A percentile compares a stretch with the other conserved stretches of the same genome.
These are phyloP conservation scores for Sycobia sp. DNA, from an alignment of 1,140 invertebrate species.

Conservation along the genomic window DNA sequence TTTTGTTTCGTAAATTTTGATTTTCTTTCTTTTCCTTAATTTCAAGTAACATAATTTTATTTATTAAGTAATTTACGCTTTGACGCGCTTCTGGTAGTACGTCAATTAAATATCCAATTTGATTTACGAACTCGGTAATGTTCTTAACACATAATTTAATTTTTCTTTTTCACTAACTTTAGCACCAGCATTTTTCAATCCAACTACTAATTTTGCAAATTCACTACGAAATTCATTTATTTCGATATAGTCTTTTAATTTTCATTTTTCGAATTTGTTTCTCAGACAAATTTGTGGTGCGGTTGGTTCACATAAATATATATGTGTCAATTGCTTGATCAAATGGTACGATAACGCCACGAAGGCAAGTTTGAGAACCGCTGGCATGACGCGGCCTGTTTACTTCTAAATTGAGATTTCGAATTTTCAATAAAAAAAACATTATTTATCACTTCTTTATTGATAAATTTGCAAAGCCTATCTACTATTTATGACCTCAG, in stretches of 20 bases:
- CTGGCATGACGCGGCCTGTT: too few relatives aligned
- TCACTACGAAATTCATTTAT: not conserved
- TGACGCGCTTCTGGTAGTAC: not conserved
- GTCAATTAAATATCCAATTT: slow-evolving; percentile 19
- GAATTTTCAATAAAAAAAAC: too few relatives aligned
- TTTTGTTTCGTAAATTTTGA: too few relatives aligned
- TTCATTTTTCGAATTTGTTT: slow-evolving; percentile 15
- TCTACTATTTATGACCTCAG: too few relatives aligned
- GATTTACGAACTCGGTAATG: slow-evolving; percentile 7
- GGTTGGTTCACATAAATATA: slow-evolving; percentile 7
- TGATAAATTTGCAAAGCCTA: too few relatives aligned
- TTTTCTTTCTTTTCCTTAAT: slow-evolving; percentile 5
- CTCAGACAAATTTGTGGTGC: slow-evolving; percentile 23
- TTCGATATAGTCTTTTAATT: slow-evolving; percentile 16
- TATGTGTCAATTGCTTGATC: slow-evolving; percentile 14
- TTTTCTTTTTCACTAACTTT: slow-evolving; percentile 17
- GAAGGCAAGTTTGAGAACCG: too few relatives aligned
- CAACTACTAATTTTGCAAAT: too few relatives aligned
- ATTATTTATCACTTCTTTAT: too few relatives aligned
- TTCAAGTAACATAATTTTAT: slow-evolving; percentile 3
- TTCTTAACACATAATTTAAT: slow-evolving; percentile 21
- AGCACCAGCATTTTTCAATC: slow-evolving; percentile 25
- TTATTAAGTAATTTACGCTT: slow-evolving; percentile 4
- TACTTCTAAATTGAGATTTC: too few relatives aligned
- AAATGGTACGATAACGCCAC: slow-evolving; percentile 1